phyloP scores from a whole-genome alignment of 1,140 invertebrate species.

The Diabrotica undecimpunctata region DNA sequence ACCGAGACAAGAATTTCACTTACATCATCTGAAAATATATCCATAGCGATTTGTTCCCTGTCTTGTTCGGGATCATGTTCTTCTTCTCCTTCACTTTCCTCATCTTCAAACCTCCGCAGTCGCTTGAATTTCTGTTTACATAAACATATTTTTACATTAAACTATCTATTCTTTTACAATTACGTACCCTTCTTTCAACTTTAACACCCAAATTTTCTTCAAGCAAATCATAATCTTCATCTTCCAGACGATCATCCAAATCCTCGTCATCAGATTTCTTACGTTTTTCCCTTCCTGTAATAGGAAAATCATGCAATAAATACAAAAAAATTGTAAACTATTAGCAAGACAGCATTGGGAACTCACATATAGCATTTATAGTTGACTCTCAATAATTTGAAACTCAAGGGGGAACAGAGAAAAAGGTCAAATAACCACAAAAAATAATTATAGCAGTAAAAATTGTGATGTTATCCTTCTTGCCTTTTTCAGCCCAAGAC shows the following conservation, averaged over 20 bases:
- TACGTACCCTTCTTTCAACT: slow-evolving; percentile 75
- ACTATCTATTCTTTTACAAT: slow-evolving; percentile 34
- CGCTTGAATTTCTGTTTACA: slow-evolving; percentile 80
- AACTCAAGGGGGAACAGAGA: no score
- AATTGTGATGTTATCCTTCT: no score
- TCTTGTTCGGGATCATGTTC: slow-evolving; percentile 71
- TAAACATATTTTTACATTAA: slow-evolving; percentile 18
- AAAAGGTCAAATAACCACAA: no score
- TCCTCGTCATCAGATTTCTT: slow-evolving; percentile 80
- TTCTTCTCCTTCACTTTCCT: slow-evolving; percentile 81
- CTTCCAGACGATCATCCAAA: slow-evolving; percentile 88
- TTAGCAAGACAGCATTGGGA: no score
- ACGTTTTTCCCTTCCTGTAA: slow-evolving; percentile 58
- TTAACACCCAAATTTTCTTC: slow-evolving; percentile 98
- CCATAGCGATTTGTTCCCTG: slow-evolving; percentile 82
- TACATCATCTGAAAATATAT: slow-evolving; percentile 87
- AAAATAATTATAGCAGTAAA: no score
- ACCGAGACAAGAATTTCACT: slow-evolving; percentile 41
- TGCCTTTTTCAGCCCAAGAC: no score
- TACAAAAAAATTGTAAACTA: no score
- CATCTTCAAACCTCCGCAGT: slow-evolving; percentile 77
- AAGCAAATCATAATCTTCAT: slow-evolving; percentile 97
- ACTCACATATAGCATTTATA: no score
- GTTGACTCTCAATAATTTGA: no score
- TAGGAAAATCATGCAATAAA: no score